A percentile compares a stretch with the other conserved stretches of the same genome.
These are phyloP conservation scores for Acipenser transmontanus DNA, from an alignment of 2,797 vertebrate genomes.

Conservation along the genomic window DNA sequence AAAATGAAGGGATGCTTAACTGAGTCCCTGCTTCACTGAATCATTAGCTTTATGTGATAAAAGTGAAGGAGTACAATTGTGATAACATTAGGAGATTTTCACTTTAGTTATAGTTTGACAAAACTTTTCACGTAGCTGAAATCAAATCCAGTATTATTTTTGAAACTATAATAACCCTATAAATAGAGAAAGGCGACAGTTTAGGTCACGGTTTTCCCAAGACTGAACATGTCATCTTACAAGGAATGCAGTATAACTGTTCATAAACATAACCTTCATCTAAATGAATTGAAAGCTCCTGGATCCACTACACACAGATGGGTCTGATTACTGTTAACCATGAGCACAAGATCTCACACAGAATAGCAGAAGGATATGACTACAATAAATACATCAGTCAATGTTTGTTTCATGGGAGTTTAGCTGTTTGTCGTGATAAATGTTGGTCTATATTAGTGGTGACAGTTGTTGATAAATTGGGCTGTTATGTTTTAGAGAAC, in stretches of 20 bases:
- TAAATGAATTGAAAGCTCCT: background rate
- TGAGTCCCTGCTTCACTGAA: too few species aligned
- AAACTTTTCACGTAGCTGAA: too few species aligned
- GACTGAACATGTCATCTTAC: background rate
- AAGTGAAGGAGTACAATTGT: too few species aligned
- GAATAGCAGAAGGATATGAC: background rate
- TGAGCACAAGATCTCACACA: background rate
- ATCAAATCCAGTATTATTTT: too few species aligned
- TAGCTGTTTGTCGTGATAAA: background rate
- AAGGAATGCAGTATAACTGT: background rate
- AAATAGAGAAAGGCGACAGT: background rate
- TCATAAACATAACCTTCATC: background rate
- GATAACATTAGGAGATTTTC: too few species aligned
- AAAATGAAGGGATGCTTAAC: too few species aligned
- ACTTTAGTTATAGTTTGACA: too few species aligned
- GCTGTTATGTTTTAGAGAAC: background rate
- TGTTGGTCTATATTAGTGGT: background rate
- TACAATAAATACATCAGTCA: conserved; percentile 10
- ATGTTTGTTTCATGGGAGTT: background rate
- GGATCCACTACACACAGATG: background rate
- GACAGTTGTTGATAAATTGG: conserved; percentile 8
- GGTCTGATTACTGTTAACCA: background rate
- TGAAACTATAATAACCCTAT: background rate
- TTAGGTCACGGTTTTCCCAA: conserved; percentile 1
- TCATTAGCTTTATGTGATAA: too few species aligned